Evolutionary conservation across 2,113 vertebrate genomes (phyloP), one percentile per base, ranked within the genome.

Genomic region (Pelecanus crispus): DNA sequence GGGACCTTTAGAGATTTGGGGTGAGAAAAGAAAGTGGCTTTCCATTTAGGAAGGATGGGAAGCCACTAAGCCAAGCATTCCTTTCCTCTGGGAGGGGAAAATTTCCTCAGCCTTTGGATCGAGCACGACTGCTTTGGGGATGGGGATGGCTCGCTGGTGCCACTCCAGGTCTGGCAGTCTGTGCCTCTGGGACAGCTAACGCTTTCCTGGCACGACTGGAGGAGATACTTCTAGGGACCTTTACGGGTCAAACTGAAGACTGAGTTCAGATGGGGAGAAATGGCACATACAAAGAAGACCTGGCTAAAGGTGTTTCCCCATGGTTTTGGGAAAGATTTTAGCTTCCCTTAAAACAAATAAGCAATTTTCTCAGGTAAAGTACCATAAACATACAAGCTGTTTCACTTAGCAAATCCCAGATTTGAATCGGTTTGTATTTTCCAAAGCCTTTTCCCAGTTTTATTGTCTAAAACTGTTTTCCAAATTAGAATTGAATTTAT

Each of bases 221-320:
- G 28, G n/a, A 28, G 19, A 52, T 68, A 10, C 12, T 72, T 68
- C 16, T 62, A 90, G 26, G 42, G 6, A 55, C 26, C n/a, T 81
- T 55, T 70, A 45, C 49, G 42, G 80, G 29, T 86, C 63, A 86
- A 2, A 70, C 6, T 32, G 11, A 86, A 74, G n/a, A 50, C 58
- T 53, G 32, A 86, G 34, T 77, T 91, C 67, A 71, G 5, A 66
- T 10, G 11, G 29, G 10, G 26, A 86, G 52, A 82, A 91, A 79
- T 0, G 0, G 12, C 22, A 3, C 24, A 38, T 32, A 58, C 0
- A 2, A 88, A 58, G 31, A 81, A 26, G 32, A 77, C 16, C 38
- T 36, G 50, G 19, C n/a, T 2, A 0, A 55, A 78, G 16, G 26
- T 31, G 5, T 62, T 92, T 72, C 29, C 15, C 24, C 3, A 0